A percentile compares a stretch with the other conserved stretches of the same genome.
phyloP scores from a whole-genome alignment of 2,888 invertebrate genomes.

The Acleris sparsana region DNA sequence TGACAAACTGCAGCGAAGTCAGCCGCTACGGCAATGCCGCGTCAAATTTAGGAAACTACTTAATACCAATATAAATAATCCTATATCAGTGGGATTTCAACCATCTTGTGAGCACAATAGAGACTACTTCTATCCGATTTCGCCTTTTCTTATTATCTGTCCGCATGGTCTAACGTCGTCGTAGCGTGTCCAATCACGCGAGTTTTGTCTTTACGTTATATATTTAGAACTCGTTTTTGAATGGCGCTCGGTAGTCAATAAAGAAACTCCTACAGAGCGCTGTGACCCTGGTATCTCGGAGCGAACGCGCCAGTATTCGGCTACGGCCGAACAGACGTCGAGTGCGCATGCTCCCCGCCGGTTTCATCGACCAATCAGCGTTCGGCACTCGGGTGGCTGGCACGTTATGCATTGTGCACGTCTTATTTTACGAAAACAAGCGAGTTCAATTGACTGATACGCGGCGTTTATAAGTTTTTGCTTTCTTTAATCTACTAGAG shows the following conservation, averaged over 20 bases:
- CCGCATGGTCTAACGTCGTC: slow-evolving; percentile 65
- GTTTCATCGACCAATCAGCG: slow-evolving; percentile 71
- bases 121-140: slow-evolving; percentile 49
- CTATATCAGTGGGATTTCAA: slow-evolving; percentile 39
- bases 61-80: slow-evolving; percentile 55
- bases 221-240: slow-evolving; percentile 46
- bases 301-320: slow-evolving; percentile 82
- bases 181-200: slow-evolving; percentile 38
- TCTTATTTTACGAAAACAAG: slow-evolving; percentile 44
- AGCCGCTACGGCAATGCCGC: slow-evolving; percentile 61
- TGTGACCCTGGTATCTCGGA: slow-evolving; percentile 80
- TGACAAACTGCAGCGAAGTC: slow-evolving; percentile 48
- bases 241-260: slow-evolving; percentile 33
- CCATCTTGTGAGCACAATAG: slow-evolving; percentile 43
- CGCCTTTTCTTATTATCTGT: slow-evolving; percentile 63
- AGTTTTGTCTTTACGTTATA: slow-evolving; percentile 43
- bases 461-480: slow-evolving; percentile 25
- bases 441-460: slow-evolving; percentile 39
- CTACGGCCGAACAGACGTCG: slow-evolving; percentile 70
- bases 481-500: slow-evolving; percentile 20
- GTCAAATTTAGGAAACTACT: slow-evolving; percentile 75
- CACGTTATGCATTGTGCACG: slow-evolving; percentile 48
- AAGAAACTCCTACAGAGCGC: slow-evolving; percentile 76
- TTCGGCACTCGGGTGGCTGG: slow-evolving; percentile 55
- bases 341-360: slow-evolving; percentile 81